These are phyloP conservation scores for Leucania comma DNA, from an alignment of 2,888 invertebrate species.

Conservation along the genomic window DNA sequence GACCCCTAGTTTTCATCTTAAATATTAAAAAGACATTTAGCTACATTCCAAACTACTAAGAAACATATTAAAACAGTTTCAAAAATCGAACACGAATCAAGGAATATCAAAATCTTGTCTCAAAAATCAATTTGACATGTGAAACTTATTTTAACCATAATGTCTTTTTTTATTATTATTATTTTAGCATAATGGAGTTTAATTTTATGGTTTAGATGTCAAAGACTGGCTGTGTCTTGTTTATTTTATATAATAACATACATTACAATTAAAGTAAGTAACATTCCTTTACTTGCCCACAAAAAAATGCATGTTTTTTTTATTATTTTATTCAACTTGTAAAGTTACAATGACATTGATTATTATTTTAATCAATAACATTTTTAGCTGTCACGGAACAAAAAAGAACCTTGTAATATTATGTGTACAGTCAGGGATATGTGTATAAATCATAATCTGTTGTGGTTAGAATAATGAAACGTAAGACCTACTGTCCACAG, in stretches of 20 bases:
- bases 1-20: background rate
- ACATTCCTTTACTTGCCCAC: background rate
- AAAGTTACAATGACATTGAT: background rate
- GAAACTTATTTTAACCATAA: slow-evolving; percentile 9
- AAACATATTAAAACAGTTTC: background rate
- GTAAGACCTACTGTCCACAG: no score
- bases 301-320: background rate
- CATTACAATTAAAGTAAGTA: background rate
- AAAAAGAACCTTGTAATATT: slow-evolving; percentile 9
- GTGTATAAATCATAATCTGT: no score
- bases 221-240: slow-evolving; percentile 48
- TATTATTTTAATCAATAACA: background rate
- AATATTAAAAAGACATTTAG: background rate
- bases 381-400: background rate
- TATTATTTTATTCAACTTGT: no score
- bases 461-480: no score
- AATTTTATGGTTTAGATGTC: slow-evolving; percentile 1
- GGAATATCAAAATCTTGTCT: background rate
- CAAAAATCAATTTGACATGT: background rate
- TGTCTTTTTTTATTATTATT: background rate
- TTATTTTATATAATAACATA: slow-evolving; percentile 22
- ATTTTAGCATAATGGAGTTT: background rate
- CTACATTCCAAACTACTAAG: background rate
- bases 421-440: background rate
- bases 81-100: no score